phyloP scores from a whole-genome alignment of 2,888 invertebrate species.

The Cheilosia pagana region DNA sequence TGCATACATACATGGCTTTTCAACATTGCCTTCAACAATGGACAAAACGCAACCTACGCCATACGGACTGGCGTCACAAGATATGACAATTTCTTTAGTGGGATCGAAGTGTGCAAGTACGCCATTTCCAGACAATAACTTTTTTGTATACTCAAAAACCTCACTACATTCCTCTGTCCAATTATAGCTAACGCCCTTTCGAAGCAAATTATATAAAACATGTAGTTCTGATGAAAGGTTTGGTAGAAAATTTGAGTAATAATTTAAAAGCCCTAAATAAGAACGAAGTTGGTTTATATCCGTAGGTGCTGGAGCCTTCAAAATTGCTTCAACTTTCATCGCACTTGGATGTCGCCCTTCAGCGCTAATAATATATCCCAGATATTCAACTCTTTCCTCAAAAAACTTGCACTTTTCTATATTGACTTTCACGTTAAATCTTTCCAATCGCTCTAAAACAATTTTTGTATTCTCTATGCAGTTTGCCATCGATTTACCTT shows the following conservation, averaged over 20 bases:
- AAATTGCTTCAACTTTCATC: constrained; percentile 29
- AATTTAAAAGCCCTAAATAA: constrained; percentile 25
- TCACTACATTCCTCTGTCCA: constrained; percentile 15
- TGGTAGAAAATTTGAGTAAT: constrained; percentile 32
- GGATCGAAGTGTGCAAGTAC: constrained; percentile 45
- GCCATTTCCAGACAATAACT: constrained; percentile 11
- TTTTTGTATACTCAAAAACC: constrained; percentile 26
- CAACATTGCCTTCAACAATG: constrained; percentile 46
- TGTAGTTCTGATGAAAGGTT: constrained; percentile 22
- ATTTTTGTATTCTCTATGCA: constrained; percentile 19
- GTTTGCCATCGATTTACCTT: constrained; percentile 13
- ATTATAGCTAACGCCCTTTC: constrained; percentile 9
- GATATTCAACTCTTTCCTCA: constrained; percentile 19
- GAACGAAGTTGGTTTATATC: constrained; percentile 21
- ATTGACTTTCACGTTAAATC: constrained; percentile 23
- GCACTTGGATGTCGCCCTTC: constrained; percentile 3
- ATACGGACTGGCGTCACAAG: constrained; percentile 54
- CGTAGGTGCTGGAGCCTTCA: constrained; percentile 15
- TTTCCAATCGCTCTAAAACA: constrained; percentile 19
- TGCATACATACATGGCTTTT: constrained; percentile 57
- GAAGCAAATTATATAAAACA: constrained; percentile 28
- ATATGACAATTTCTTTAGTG: constrained; percentile 57
- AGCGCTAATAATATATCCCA: constrained; percentile 19
- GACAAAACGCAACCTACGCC: constrained; percentile 54
- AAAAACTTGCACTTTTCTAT: constrained; percentile 23